phyloP scores from a whole-genome alignment of 2,888 invertebrate species.

The Crossocerus cetratus region DNA sequence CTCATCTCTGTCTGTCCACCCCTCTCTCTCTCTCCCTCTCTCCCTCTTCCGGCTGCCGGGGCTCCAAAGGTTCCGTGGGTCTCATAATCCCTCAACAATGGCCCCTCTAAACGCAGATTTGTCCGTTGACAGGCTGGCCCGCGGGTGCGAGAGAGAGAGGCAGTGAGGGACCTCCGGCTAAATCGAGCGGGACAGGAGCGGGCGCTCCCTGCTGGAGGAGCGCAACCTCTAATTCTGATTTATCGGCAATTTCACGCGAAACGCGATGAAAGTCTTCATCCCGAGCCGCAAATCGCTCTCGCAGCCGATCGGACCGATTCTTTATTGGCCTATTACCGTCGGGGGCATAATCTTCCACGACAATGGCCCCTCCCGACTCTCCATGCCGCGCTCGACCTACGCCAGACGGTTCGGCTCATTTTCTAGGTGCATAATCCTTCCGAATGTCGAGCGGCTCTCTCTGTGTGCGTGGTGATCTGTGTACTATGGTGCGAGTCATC shows the following conservation, averaged over 20 bases:
- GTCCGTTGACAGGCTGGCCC: constrained; percentile 50
- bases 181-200: constrained; percentile 44
- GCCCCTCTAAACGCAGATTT: constrained; percentile 62
- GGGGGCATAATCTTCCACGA: constrained; percentile 17
- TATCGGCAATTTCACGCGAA: constrained; percentile 49
- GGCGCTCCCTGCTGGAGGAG: too few species aligned
- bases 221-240: constrained; percentile 55
- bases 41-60: constrained; percentile 31
- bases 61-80: constrained; percentile 43
- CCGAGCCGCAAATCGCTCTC: constrained; percentile 12
- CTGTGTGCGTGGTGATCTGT: too few species aligned
- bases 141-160: constrained; percentile 5
- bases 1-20: not conserved
- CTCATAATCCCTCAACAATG: constrained; percentile 66
- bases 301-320: not conserved
- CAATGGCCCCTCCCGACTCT: not conserved
- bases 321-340: not conserved
- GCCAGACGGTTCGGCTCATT: too few species aligned
- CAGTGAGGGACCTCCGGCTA: constrained; percentile 49
- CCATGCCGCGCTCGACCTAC: too few species aligned
- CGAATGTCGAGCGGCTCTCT: too few species aligned
- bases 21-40: not conserved
- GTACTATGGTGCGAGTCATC: too few species aligned
- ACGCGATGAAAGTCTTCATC: constrained; percentile 36
- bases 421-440: too few species aligned